Conservation (phyloP, 2,797 vertebrate genomes). For the Percopsis omiscomaycus region DNA sequence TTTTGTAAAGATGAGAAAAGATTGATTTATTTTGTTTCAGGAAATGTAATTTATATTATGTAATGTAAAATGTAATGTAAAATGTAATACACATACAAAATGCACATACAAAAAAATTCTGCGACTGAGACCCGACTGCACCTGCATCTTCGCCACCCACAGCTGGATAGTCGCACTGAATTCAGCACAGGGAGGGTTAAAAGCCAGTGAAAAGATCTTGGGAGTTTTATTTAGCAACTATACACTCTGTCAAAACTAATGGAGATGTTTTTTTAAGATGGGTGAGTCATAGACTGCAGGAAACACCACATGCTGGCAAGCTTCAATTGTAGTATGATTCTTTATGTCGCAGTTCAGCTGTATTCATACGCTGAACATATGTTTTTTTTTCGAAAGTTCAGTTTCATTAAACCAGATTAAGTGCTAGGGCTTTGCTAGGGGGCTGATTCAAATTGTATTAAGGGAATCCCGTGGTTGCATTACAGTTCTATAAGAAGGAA, state of each 20-base stretch:
- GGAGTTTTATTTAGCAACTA: constrained; percentile 40
- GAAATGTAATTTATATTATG: no score
- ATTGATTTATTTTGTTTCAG: no score
- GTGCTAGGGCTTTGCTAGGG: constrained; percentile 18
- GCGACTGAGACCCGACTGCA: no score
- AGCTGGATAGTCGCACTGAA: no score
- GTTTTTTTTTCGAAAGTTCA: constrained; percentile 66
- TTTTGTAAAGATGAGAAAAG: no score
- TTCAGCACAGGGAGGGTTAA: no score
- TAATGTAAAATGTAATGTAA: no score
- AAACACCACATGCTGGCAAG: constrained; percentile 33
- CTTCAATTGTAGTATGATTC: constrained; percentile 51
- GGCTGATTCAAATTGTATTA: constrained; percentile 17
- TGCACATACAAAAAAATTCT: no score
- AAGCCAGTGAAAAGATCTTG: constrained; percentile 55
- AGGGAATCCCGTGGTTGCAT: neutral
- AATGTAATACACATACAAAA: no score
- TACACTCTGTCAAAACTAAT: constrained; percentile 56
- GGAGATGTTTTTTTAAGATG: constrained; percentile 33
- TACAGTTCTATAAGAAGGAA: neutral
- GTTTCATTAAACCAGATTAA: constrained; percentile 60
- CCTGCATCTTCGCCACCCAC: no score
- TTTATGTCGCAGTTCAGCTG: constrained; percentile 44
- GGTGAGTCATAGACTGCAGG: constrained; percentile 55
- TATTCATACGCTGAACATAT: constrained; percentile 65